Base-by-base conservation (phyloP, 2,113 vertebrate genomes). In the Heteronetta atricapilla region DNA sequence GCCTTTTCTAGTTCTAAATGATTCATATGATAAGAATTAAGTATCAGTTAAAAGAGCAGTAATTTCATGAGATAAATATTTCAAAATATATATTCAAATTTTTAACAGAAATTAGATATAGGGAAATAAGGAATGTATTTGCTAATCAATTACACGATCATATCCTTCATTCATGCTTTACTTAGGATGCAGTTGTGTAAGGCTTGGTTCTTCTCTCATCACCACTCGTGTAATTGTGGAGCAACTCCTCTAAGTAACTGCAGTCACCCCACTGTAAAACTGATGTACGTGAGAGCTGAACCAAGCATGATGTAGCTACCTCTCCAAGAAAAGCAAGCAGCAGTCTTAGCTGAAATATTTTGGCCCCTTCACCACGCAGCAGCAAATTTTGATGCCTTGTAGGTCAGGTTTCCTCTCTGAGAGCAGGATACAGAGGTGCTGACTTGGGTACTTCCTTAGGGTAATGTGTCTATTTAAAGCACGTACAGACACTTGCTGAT, bases 381-480 rank as follows among this genome's bases (percentile, higher is more conserved):
- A 94, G 92, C 90, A 86, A 68, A 73, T 86, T 81, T 77, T 83
- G 60, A 66, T 88, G 94, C 58, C 66, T 91, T 64, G 34, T 90
- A 88, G 90, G 93, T 93, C 94, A 90, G 88, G 80, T 93, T 95
- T 94, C 94, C 94, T 94, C 80, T 90, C 69, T 68, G 44, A 84
- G 40, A 90, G 95, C 96, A 97, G 96, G 96, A 97, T 96, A 90
- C 91, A 90, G 94, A 94, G 94, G 93, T 95, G 95, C 95, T 96
- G 95, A 96, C 86, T 96, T 88, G 88, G 73, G 76, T 95, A 55
- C 96, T 96, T 96, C 86, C 82, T 95, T 64, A 83, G 79, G 82
- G 85, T 88, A 88, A 90, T 28, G 29, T 48, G 34, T 90, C 95
- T 97, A 90, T 95, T 97, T 95, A 88, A 93, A 93, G 95, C 86